Conservation (phyloP, 2,888 invertebrate species). For the Amiota mariae region DNA sequence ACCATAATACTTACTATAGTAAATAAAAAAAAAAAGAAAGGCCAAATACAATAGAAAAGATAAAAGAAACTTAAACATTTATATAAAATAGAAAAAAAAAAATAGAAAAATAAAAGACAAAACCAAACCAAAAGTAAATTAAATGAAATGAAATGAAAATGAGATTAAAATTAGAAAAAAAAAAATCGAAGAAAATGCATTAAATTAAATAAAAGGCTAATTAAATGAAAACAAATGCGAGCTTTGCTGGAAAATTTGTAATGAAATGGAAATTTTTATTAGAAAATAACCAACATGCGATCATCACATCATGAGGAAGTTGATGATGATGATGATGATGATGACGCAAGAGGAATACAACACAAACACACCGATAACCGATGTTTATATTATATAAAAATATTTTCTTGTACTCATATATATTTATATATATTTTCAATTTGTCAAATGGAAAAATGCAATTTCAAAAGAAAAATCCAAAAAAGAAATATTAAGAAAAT, state of each 20-base stretch:
- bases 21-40: not conserved
- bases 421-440: slow-evolving; percentile 5
- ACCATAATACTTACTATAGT: not conserved
- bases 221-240: not conserved
- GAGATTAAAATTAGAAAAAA: not conserved
- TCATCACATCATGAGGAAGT: not conserved
- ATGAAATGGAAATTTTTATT: not conserved
- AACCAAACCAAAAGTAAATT: not conserved
- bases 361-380: slow-evolving; percentile 34
- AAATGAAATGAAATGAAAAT: not conserved
- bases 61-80: not conserved
- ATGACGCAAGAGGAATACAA: not conserved
- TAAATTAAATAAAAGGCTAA: not conserved
- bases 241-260: not conserved
- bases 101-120: not conserved
- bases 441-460: not conserved
- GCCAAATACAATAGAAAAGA: not conserved
- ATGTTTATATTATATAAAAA: not conserved
- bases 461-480: not conserved
- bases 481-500: slow-evolving; percentile 4
- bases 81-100: not conserved
- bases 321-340: not conserved
- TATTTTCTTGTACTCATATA: not conserved
- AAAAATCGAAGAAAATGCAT: not conserved
- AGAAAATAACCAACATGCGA: not conserved